These are phyloP conservation scores for Micronycteris hirsuta DNA, from an alignment of 2,113 vertebrate species.

Conservation along the genomic window DNA sequence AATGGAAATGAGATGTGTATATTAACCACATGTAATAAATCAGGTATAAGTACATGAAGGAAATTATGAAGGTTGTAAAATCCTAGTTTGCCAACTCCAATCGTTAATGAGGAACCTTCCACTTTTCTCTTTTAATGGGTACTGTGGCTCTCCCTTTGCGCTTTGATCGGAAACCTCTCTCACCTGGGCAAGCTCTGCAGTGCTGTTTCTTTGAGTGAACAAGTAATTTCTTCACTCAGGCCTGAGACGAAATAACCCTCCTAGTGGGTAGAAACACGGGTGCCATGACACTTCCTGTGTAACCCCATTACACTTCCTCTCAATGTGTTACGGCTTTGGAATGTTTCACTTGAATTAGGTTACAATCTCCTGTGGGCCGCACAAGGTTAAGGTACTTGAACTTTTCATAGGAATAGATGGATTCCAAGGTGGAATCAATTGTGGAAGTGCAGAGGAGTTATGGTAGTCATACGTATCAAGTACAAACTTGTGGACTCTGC, in stretches of 20 bases:
- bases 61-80: not conserved
- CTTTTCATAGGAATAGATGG: not conserved
- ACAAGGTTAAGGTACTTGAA: constrained; percentile 31
- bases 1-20: not conserved
- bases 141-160: not conserved
- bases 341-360: not conserved
- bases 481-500: not conserved
- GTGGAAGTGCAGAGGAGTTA: not conserved
- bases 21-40: not conserved
- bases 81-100: not conserved
- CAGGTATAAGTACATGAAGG: not conserved
- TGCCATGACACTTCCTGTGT: not conserved
- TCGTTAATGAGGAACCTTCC: not conserved
- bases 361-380: not conserved
- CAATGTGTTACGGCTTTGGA: not conserved
- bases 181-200: not conserved
- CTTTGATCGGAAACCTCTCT: not conserved
- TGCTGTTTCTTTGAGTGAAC: not conserved
- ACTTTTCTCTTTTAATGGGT: not conserved
- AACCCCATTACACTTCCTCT: not conserved
- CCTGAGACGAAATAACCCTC: not conserved
- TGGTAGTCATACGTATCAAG: not conserved
- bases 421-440: not conserved
- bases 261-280: not conserved
- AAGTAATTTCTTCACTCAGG: not conserved